Conservation (phyloP, 2,113 vertebrate species). For the Ornithorhynchus anatinus region DNA sequence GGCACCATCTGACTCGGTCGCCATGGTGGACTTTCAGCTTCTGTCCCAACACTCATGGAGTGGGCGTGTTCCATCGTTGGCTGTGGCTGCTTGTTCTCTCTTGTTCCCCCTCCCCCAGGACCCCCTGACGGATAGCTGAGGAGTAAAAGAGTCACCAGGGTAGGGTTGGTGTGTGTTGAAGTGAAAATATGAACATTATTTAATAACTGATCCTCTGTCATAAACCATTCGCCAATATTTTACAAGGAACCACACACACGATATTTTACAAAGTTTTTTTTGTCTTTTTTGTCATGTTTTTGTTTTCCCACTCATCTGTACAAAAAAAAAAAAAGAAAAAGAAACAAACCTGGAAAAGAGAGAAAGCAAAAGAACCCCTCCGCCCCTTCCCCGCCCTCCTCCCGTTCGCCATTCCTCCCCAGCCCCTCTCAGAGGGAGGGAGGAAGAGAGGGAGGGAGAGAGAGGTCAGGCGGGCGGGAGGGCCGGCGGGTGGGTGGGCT, state of each 20-base stretch:
- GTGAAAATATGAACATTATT: constrained; percentile 99
- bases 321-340: constrained; percentile 84
- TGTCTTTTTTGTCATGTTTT: constrained; percentile 75
- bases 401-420: constrained; percentile 4
- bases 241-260: constrained; percentile 99
- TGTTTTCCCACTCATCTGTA: constrained; percentile 85
- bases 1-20: no score
- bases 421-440: constrained; percentile 13
- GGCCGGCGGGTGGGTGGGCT: constrained; percentile 61
- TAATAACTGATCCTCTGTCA: constrained; percentile 99
- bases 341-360: constrained; percentile 43
- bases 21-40: no score
- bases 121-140: background rate
- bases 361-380: constrained; percentile 58
- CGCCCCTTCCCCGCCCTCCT: background rate
- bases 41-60: no score
- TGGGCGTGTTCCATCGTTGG: no score
- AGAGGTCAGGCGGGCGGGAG: constrained; percentile 47
- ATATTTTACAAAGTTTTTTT: constrained; percentile 98
- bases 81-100: no score
- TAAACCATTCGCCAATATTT: constrained; percentile 99
- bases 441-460: background rate
- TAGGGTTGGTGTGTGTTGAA: constrained; percentile 74
- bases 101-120: background rate
- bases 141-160: constrained; percentile 34